Evolutionary conservation across 2,797 vertebrate genomes (phyloP).

Genomic region (Eulemur mongoz): DNA sequence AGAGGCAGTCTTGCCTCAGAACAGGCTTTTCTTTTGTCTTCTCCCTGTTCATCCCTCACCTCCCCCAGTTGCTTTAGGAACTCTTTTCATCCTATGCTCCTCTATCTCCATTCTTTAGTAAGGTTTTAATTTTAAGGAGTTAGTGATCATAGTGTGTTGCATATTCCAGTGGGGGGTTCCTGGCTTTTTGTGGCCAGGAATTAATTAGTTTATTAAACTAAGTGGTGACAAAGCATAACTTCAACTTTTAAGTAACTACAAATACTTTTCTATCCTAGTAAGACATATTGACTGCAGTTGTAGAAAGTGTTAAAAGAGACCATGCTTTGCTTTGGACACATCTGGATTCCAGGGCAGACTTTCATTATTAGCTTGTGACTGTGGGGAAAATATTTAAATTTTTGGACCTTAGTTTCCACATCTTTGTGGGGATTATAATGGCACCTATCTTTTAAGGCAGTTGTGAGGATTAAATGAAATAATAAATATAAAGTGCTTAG

Average conservation of each 20-base stretch:
- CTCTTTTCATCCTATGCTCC: neutral
- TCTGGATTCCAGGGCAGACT: neutral
- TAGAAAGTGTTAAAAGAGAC: neutral
- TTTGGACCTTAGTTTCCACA: neutral
- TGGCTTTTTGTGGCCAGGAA: neutral
- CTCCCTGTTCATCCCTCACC: neutral
- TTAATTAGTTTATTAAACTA: neutral
- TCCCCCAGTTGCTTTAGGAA: neutral
- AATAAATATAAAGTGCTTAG: slow-evolving; percentile 11
- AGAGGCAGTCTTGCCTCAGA: neutral
- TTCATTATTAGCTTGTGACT: neutral
- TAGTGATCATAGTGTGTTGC: neutral
- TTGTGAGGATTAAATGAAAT: slow-evolving; percentile 28
- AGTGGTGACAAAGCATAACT: neutral
- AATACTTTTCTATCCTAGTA: neutral
- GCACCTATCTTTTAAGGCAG: neutral
- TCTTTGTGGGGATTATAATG: neutral
- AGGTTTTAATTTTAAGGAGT: slow-evolving; percentile 10
- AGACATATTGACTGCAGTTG: neutral
- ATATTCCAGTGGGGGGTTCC: neutral
- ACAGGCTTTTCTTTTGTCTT: neutral
- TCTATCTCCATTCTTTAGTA: neutral
- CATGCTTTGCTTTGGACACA: neutral
- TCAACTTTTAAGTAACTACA: slow-evolving; percentile 28
- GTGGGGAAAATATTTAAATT: slow-evolving; percentile 1